Percentiles rank a stretch among this genome's conserved stretches.
phyloP scores from a whole-genome alignment of 2,797 vertebrate genomes.

The Microctenopoma stevenorrisi region DNA sequence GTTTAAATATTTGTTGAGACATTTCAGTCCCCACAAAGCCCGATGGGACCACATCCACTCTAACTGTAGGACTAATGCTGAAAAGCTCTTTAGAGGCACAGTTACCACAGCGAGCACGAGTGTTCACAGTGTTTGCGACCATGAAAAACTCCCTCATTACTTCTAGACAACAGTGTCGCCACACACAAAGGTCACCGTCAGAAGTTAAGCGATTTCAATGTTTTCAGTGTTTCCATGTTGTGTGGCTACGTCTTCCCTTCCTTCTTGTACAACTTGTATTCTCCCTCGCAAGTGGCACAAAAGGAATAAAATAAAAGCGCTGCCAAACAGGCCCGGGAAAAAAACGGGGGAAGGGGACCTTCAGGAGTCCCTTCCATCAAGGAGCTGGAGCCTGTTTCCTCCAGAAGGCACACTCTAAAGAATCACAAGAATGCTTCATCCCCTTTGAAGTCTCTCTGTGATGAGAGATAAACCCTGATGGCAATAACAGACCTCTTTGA shows the following conservation, averaged over 20 bases:
- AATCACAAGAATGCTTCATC: slow-evolving; percentile 59
- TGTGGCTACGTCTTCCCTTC: background rate
- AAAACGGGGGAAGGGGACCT: slow-evolving; percentile 22
- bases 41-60: no score
- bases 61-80: background rate
- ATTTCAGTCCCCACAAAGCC: no score
- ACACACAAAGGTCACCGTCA: slow-evolving; percentile 8
- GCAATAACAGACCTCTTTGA: slow-evolving; percentile 76
- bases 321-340: slow-evolving; percentile 13
- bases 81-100: background rate
- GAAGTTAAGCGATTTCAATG: background rate
- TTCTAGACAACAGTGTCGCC: background rate
- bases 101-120: background rate
- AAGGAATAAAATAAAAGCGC: slow-evolving; percentile 29
- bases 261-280: background rate
- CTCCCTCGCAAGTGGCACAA: slow-evolving; percentile 1
- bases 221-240: background rate
- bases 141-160: background rate
- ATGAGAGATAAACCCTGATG: slow-evolving; percentile 77
- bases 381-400: slow-evolving; percentile 46
- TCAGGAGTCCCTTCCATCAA: slow-evolving; percentile 46
- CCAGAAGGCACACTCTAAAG: slow-evolving; percentile 55
- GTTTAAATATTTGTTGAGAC: no score
- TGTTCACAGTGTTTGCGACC: background rate
- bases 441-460: slow-evolving; percentile 76